Evolutionary conservation across 2,113 vertebrate genomes (phyloP).

Genomic region (Numida meleagris): DNA sequence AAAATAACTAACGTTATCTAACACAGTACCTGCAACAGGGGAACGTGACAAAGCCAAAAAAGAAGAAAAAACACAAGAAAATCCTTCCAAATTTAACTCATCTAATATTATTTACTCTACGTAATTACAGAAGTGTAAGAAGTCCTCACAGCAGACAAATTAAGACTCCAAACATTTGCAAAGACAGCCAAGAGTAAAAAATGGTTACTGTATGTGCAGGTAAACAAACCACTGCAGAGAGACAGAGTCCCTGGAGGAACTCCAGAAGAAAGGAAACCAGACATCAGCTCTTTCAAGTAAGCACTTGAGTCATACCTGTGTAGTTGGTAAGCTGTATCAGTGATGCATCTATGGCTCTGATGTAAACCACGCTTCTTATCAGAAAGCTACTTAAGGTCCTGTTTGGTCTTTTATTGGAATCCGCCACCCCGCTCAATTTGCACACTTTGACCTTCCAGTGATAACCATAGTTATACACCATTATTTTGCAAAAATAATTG

Average conservation of each 20-base stretch:
- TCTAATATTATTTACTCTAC: background rate
- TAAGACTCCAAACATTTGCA: background rate
- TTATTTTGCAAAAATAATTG: background rate
- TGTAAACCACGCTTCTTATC: background rate
- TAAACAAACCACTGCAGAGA: background rate
- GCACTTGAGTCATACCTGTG: background rate
- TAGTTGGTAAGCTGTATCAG: background rate
- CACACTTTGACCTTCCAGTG: background rate
- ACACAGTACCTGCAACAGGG: background rate
- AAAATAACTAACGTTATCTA: background rate
- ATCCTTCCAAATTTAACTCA: background rate
- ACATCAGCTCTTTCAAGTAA: background rate
- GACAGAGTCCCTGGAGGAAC: background rate
- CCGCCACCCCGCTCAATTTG: background rate
- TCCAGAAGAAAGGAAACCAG: background rate
- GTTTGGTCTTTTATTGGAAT: background rate
- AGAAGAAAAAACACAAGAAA: background rate
- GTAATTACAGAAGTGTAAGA: background rate
- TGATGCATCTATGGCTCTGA: background rate
- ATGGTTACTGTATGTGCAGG: background rate
- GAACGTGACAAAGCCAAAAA: background rate
- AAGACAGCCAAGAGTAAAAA: background rate
- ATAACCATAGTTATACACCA: background rate
- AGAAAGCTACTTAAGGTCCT: background rate
- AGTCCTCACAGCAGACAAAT: background rate